phyloP scores from a whole-genome alignment of 2,797 vertebrate genomes.

The Chromis chromis region DNA sequence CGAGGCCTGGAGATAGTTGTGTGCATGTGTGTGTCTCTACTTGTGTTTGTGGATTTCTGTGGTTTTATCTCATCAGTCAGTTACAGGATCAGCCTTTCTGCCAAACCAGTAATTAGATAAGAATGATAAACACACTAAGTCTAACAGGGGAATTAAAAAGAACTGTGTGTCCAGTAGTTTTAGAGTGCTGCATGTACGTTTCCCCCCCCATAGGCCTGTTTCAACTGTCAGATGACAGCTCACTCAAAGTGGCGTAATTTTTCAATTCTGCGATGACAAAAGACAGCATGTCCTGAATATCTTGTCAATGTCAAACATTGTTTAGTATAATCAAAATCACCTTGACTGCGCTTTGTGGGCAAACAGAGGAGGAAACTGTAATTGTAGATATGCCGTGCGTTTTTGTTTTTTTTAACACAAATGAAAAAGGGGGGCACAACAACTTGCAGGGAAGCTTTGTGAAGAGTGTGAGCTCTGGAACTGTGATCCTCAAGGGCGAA shows the following conservation, averaged over 20 bases:
- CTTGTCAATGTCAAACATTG: slow-evolving; percentile 72
- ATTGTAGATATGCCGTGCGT: slow-evolving; percentile 66
- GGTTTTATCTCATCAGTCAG: slow-evolving; percentile 50
- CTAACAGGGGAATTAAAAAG: slow-evolving; percentile 35
- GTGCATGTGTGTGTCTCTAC: background rate
- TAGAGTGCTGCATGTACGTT: slow-evolving; percentile 20
- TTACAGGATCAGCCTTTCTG: slow-evolving; percentile 31
- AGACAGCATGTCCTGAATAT: slow-evolving; percentile 56
- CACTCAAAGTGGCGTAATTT: slow-evolving; percentile 52
- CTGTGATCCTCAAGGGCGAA: slow-evolving; percentile 83
- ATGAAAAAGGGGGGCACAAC: slow-evolving; percentile 55
- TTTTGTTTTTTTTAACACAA: slow-evolving; percentile 45
- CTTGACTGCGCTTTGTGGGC: slow-evolving; percentile 73
- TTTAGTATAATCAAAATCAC: slow-evolving; percentile 73
- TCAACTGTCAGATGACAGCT: slow-evolving; percentile 53
- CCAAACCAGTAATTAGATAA: slow-evolving; percentile 60
- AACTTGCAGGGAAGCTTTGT: slow-evolving; percentile 75
- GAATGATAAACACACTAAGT: slow-evolving; percentile 50
- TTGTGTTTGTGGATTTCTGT: slow-evolving; percentile 18
- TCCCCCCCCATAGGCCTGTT: background rate
- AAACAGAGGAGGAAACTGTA: slow-evolving; percentile 70
- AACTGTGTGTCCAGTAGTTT: slow-evolving; percentile 53
- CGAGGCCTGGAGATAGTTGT: slow-evolving; percentile 22
- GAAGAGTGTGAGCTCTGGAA: slow-evolving; percentile 73
- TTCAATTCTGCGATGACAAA: slow-evolving; percentile 57